These are phyloP conservation scores for Copsychus sechellarum DNA, from an alignment of 2,113 vertebrate species.

Conservation along the genomic window DNA sequence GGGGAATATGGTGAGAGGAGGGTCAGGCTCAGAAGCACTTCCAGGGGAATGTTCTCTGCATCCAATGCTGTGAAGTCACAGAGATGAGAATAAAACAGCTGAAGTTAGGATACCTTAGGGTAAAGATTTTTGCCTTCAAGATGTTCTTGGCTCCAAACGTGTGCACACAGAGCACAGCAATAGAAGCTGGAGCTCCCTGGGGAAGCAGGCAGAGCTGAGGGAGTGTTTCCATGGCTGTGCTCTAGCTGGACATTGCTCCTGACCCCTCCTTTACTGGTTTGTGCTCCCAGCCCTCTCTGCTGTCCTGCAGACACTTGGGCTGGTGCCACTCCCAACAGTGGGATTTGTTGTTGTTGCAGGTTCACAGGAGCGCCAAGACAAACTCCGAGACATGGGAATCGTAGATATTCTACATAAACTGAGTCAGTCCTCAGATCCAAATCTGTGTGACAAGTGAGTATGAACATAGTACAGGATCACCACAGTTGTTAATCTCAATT, in stretches of 20 bases:
- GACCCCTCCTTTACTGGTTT: background rate
- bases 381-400: slow-evolving; percentile 95
- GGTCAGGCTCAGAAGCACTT: background rate
- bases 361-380: slow-evolving; percentile 96
- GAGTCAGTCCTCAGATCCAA: slow-evolving; percentile 90
- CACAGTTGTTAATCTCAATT: background rate
- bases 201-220: background rate
- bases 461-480: background rate
- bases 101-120: background rate
- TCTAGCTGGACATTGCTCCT: background rate
- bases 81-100: background rate
- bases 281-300: background rate
- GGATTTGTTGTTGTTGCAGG: slow-evolving; percentile 73
- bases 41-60: background rate
- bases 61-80: background rate
- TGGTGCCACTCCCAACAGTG: background rate
- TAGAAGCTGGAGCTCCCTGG: background rate
- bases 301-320: background rate
- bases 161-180: rapidly evolving
- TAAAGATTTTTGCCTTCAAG: background rate
- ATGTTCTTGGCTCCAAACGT: background rate
- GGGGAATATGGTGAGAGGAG: background rate
- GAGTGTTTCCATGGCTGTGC: background rate
- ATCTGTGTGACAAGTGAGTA: slow-evolving; percentile 94
- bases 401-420: slow-evolving; percentile 97